Base-by-base conservation (phyloP, 1,140 invertebrate genomes). In the Drosophila nikananu region DNA sequence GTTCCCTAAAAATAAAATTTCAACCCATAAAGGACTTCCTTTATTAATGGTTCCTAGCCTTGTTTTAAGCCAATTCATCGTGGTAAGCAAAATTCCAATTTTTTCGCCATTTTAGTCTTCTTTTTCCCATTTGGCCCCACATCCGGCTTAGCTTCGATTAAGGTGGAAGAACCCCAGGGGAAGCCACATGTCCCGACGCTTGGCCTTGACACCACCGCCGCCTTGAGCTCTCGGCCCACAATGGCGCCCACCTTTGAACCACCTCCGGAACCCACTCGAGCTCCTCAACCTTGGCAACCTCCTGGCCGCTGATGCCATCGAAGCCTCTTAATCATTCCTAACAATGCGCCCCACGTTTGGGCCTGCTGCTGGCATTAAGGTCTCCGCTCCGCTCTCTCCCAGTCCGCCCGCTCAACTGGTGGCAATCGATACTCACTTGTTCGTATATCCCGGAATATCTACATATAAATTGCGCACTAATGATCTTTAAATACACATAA, bases 401-500 rank as follows among this genome's bases (percentile, higher is more conserved):
- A 21, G 52, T 7, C 52, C 52, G 51, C 39, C 65, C 54, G 84
- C 68, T 86, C 83, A 86, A 87, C 83, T 87, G 84, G 83, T 87
- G 83, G 84, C 61, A 87, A 87, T 87, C 83, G 77, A 87, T 89
- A 82, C 61, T 55, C 61, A 46, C 51, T 42, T 61, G 41, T 44
- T 13, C 48, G 17, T 60, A 75, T 62, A 42, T 67, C 52, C 46
- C 51, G 60, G 44, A 66, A 74, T 74, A 55, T 74, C 51, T 77
- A 80, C 60, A 72, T 83, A 86, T 79, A 80, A 86, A 87, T 86
- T 62, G 75, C 68, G 54, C 84, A 83, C 83, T 86, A 86, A 86
- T 86, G 83, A 86, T 86, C 84, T 83, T 86, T 86, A 89, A 83
- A 89, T 86, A 86, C 80, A 80, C 80, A 87, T 83, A 77, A 77